A percentile compares a stretch with the other conserved stretches of the same genome.
phyloP scores from a whole-genome alignment of 2,797 vertebrate species.

The Acrossocheilus fasciatus region DNA sequence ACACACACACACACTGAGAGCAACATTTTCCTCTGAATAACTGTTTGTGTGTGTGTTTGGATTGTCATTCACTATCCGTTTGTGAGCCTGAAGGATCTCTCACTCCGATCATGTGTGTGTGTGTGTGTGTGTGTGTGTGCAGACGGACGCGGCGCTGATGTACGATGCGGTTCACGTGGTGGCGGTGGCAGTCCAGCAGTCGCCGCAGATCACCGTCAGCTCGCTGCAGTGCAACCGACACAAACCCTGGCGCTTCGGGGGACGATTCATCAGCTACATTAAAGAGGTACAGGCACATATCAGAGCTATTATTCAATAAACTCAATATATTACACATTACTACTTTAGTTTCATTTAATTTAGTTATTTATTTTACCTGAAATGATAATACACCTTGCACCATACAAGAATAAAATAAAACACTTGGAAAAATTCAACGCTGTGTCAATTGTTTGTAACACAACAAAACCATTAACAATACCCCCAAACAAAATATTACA shows the following conservation, averaged over 20 bases:
- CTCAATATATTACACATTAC: too few species aligned
- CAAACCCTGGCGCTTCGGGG: conserved; percentile 96
- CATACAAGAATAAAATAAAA: too few species aligned
- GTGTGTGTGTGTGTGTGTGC: conserved; percentile 68
- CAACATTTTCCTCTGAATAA: not conserved
- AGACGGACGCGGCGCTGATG: conserved; percentile 97
- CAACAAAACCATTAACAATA: too few species aligned
- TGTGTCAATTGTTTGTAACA: too few species aligned
- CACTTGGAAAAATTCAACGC: too few species aligned
- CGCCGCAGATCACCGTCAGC: conserved; percentile 97
- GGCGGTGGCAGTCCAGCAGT: conserved; percentile 94
- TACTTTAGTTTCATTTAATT: too few species aligned
- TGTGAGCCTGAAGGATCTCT: conserved; percentile 8
- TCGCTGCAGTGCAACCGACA: conserved; percentile 96
- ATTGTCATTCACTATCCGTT: not conserved
- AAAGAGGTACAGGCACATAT: conserved; percentile 86
- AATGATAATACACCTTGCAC: too few species aligned
- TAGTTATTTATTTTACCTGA: too few species aligned
- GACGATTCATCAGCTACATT: conserved; percentile 93
- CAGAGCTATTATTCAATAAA: too few species aligned
- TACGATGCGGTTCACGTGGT: conserved; percentile 96
- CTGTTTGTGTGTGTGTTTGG: not conserved
- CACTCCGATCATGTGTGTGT: not conserved
- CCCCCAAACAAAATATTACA: not conserved
- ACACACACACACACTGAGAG: not conserved